Conservation (phyloP, 2,113 vertebrate genomes). For the Cranoglanis bouderius region DNA sequence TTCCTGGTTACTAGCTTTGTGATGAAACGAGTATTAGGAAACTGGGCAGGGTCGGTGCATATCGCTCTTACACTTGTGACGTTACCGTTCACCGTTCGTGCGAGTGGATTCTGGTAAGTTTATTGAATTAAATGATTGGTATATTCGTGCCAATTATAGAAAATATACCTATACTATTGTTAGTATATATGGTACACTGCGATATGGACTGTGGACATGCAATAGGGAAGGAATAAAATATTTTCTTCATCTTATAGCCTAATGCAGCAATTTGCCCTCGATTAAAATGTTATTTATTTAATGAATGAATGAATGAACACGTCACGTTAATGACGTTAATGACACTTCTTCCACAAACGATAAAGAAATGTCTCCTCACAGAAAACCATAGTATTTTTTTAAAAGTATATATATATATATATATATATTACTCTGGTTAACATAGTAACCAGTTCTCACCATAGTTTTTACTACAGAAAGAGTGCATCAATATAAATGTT, state of each 20-base stretch:
- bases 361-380: neutral
- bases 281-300: neutral
- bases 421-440: neutral
- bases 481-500: neutral
- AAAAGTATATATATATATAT: neutral
- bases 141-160: neutral
- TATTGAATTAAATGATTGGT: neutral
- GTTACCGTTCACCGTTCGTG: constrained; percentile 53
- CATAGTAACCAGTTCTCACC: neutral
- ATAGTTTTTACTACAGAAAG: neutral
- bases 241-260: neutral
- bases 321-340: neutral
- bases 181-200: neutral
- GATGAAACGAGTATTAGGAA: constrained; percentile 56
- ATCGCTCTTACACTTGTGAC: constrained; percentile 66
- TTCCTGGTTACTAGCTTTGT: constrained; percentile 39
- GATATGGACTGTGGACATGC: neutral
- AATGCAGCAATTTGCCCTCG: neutral
- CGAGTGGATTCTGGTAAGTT: constrained; percentile 56
- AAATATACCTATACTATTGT: neutral
- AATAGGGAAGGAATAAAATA: neutral
- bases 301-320: too few relatives aligned
- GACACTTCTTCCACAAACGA: neutral
- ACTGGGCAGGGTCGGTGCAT: constrained; percentile 58
- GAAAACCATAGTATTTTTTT: neutral